A percentile compares a stretch with the other conserved stretches of the same genome.
phyloP scores from a whole-genome alignment of 1,140 invertebrate species.

The Cephus cinctus region DNA sequence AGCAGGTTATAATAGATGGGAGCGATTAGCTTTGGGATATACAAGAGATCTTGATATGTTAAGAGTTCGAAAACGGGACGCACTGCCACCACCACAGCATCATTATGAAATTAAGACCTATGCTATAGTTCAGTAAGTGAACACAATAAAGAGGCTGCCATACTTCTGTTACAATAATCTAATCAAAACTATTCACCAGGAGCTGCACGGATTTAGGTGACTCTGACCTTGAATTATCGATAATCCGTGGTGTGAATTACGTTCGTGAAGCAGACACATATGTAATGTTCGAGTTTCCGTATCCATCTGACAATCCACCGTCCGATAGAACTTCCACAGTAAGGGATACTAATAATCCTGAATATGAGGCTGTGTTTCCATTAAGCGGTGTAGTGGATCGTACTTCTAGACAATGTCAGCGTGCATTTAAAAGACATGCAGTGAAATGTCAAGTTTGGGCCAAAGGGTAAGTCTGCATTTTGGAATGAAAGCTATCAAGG shows the following conservation, averaged over 20 bases:
- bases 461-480: conserved; percentile 77
- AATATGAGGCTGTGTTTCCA: conserved; percentile 72
- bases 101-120: conserved; percentile 91
- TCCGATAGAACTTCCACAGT: conserved; percentile 74
- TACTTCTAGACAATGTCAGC: conserved; percentile 72
- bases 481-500: conserved; percentile 1
- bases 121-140: conserved; percentile 79
- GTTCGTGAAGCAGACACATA: conserved; percentile 92
- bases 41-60: conserved; percentile 89
- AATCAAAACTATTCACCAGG: conserved; percentile 50
- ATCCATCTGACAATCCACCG: conserved; percentile 80
- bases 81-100: conserved; percentile 78
- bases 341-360: conserved; percentile 85
- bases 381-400: conserved; percentile 80
- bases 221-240: conserved; percentile 84
- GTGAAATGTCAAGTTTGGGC: conserved; percentile 91
- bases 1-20: conserved; percentile 84
- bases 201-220: conserved; percentile 90
- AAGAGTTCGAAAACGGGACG: conserved; percentile 60
- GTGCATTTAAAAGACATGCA: conserved; percentile 84
- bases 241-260: conserved; percentile 87
- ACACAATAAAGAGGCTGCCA: neutral
- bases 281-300: conserved; percentile 92
- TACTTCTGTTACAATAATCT: neutral
- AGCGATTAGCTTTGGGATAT: conserved; percentile 79